These are phyloP conservation scores for Barnardius zonarius DNA, from an alignment of 2,113 vertebrate genomes.

Conservation along the genomic window DNA sequence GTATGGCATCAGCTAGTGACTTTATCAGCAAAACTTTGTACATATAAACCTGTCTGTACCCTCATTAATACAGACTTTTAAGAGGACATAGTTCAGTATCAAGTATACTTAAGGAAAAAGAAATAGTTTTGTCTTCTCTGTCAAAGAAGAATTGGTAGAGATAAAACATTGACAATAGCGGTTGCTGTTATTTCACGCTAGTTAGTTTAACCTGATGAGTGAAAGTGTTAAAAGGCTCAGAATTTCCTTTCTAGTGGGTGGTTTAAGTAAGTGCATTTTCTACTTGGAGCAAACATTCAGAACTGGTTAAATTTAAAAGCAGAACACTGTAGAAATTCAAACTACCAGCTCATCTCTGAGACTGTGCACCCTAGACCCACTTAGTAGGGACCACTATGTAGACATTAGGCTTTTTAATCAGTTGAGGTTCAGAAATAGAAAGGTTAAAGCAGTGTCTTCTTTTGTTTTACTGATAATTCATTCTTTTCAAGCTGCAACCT, in stretches of 20 bases:
- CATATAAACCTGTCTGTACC: not conserved
- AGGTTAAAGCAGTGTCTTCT: not conserved
- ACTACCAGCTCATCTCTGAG: not conserved
- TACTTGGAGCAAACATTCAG: not conserved
- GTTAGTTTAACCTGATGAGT: not conserved
- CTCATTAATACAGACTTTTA: not conserved
- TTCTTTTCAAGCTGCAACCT: not conserved
- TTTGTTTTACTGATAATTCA: not conserved
- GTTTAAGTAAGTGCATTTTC: not conserved
- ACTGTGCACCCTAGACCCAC: not conserved
- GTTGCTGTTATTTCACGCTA: not conserved
- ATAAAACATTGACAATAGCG: accelerated
- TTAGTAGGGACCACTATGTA: not conserved
- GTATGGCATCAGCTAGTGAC: not conserved
- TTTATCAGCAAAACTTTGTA: not conserved
- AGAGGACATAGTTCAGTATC: not conserved
- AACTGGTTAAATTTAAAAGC: not conserved
- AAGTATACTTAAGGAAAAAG: not conserved
- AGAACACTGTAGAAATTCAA: not conserved
- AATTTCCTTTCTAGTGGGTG: not conserved
- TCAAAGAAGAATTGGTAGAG: not conserved
- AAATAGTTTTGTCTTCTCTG: not conserved
- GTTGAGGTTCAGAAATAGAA: not conserved
- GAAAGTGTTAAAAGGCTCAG: not conserved
- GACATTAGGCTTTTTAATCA: not conserved